These are phyloP conservation scores for Trissonchulus sp. DNA, from an alignment of 2,888 invertebrate genomes.

Conservation along the genomic window DNA sequence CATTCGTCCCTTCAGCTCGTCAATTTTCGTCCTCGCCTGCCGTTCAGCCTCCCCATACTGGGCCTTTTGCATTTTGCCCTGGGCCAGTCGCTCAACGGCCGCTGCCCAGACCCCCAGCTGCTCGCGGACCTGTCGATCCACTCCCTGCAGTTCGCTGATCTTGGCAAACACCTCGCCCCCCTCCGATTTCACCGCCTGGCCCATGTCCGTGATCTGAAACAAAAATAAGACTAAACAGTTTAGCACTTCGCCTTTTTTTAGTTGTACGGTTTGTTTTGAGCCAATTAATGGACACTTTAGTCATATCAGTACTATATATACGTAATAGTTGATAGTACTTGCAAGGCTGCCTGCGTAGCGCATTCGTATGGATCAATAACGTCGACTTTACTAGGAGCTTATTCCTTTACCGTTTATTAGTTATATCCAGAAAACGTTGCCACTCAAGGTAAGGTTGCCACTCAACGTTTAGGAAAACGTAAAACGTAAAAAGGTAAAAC, in stretches of 20 bases:
- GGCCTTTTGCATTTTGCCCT: conserved; percentile 53
- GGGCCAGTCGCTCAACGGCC: conserved; percentile 62
- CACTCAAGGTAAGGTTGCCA: too few species aligned
- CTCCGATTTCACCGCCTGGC: not conserved
- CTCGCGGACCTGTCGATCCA: conserved; percentile 56
- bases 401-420: too few species aligned
- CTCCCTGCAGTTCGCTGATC: conserved; percentile 60
- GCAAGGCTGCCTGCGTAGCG: too few species aligned
- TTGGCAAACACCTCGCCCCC: conserved; percentile 36
- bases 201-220: not conserved
- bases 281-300: too few species aligned
- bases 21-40: conserved; percentile 36
- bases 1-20: conserved; percentile 38
- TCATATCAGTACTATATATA: too few species aligned
- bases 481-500: too few species aligned
- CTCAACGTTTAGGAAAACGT: too few species aligned
- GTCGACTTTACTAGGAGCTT: too few species aligned
- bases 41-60: conserved; percentile 38
- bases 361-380: too few species aligned
- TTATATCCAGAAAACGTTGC: too few species aligned
- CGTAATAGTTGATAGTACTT: too few species aligned
- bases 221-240: not conserved
- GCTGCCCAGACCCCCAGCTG: conserved; percentile 56
- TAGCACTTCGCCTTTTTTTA: not conserved
- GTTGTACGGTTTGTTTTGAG: too few species aligned